Percentiles rank a stretch among this genome's conserved stretches.
These are phyloP conservation scores for Geopemphigus sp. DNA, from an alignment of 1,140 invertebrate species.

Conservation along the genomic window DNA sequence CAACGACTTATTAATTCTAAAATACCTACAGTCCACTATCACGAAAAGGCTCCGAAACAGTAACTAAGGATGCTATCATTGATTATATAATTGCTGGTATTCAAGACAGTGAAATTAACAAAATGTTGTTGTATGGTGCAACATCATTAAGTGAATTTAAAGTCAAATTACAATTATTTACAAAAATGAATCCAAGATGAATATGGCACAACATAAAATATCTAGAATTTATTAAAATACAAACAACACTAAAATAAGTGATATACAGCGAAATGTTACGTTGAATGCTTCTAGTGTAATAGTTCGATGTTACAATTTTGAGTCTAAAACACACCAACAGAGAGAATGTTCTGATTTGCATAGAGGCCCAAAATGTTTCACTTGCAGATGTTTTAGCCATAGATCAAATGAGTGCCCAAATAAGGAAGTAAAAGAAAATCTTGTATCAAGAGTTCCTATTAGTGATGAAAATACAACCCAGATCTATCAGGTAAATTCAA, in stretches of 20 bases:
- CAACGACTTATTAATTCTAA: too few species aligned
- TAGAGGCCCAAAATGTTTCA: not conserved
- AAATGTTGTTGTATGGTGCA: not conserved
- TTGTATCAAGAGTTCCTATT: too few species aligned
- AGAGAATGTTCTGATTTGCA: not conserved
- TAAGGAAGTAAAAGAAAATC: not conserved
- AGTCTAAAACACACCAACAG: not conserved
- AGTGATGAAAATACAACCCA: not conserved
- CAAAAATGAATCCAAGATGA: not conserved
- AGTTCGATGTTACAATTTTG: not conserved
- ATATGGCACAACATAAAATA: not conserved
- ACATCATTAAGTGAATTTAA: conserved; percentile 1
- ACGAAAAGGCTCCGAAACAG: too few species aligned
- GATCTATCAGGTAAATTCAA: not conserved
- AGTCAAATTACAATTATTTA: too few species aligned
- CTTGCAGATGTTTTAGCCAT: not conserved
- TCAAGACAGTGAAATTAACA: not conserved
- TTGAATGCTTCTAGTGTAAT: not conserved
- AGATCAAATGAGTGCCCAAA: not conserved
- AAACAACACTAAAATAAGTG: too few species aligned
- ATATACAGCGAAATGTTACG: not conserved
- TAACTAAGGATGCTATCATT: too few species aligned
- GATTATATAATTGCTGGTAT: too few species aligned
- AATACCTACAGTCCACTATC: too few species aligned
- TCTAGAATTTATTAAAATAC: too few species aligned